A percentile compares a stretch with the other conserved stretches of the same genome.
These are phyloP conservation scores for Latrodectus geometricus DNA, from an alignment of 1,140 invertebrate genomes.

Conservation along the genomic window DNA sequence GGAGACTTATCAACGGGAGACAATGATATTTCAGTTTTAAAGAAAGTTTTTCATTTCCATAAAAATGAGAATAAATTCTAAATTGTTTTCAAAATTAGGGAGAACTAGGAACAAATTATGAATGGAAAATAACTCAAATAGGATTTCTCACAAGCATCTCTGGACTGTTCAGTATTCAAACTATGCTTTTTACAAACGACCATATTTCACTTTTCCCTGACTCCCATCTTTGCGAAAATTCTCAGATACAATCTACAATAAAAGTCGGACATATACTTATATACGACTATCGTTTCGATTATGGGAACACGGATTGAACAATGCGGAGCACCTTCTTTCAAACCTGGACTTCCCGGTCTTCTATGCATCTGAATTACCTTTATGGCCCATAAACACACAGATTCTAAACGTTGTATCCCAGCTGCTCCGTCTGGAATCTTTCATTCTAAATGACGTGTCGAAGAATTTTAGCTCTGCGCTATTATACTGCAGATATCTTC, in stretches of 20 bases:
- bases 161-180: no score
- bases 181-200: no score
- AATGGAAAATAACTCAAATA: neutral
- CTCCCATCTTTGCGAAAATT: neutral
- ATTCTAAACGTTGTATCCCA: neutral
- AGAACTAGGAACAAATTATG: neutral
- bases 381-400: conserved; percentile 10
- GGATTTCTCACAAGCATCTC: neutral
- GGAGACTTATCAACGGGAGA: no score
- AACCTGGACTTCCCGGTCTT: neutral
- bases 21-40: no score
- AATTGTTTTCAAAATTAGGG: no score
- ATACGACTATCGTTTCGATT: neutral
- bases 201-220: neutral
- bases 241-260: no score
- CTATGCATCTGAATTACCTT: neutral
- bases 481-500: no score
- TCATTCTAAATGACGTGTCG: neutral
- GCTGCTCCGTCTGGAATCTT: neutral
- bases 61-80: no score
- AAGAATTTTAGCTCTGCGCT: conserved; percentile 18
- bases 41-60: no score
- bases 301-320: neutral
- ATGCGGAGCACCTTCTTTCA: neutral
- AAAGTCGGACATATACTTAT: neutral